These are phyloP conservation scores for Sinocyclocheilus anshuiensis DNA, from an alignment of 2,113 vertebrate species.

Conservation along the genomic window DNA sequence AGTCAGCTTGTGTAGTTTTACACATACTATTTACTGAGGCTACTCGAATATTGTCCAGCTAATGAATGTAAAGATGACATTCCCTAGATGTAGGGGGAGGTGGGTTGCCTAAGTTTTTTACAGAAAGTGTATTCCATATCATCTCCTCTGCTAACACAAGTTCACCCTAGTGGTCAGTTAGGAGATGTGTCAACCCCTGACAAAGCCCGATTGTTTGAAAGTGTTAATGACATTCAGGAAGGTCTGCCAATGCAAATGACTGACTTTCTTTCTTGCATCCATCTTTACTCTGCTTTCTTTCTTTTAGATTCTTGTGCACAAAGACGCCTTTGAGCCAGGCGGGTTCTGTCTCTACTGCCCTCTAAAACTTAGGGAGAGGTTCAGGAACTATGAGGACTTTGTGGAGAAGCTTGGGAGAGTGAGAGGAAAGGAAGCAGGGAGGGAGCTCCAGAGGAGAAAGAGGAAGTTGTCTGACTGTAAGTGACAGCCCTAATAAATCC, in stretches of 20 bases:
- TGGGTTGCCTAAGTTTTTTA: neutral
- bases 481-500: slow-evolving; percentile 77
- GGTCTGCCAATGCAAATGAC: slow-evolving; percentile 37
- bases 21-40: neutral
- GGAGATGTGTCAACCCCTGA: slow-evolving; percentile 26
- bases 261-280: slow-evolving; percentile 20
- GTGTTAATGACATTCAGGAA: slow-evolving; percentile 49
- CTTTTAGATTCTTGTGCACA: slow-evolving; percentile 33
- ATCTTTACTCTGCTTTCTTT: neutral
- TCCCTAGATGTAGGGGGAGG: neutral
- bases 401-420: slow-evolving; percentile 32
- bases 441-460: slow-evolving; percentile 37
- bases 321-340: slow-evolving; percentile 42
- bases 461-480: slow-evolving; percentile 66
- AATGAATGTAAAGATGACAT: neutral
- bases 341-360: slow-evolving; percentile 3
- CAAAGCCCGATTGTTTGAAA: slow-evolving; percentile 42
- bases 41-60: neutral
- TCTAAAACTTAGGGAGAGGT: neutral
- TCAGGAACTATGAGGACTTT: slow-evolving; percentile 52
- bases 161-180: slow-evolving; percentile 5
- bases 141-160: neutral
- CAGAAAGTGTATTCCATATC: neutral
- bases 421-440: slow-evolving; percentile 7
- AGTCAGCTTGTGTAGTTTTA: slow-evolving; percentile 9